Base-by-base conservation (phyloP, 1,140 invertebrate genomes). In the Charaxes varanes region DNA sequence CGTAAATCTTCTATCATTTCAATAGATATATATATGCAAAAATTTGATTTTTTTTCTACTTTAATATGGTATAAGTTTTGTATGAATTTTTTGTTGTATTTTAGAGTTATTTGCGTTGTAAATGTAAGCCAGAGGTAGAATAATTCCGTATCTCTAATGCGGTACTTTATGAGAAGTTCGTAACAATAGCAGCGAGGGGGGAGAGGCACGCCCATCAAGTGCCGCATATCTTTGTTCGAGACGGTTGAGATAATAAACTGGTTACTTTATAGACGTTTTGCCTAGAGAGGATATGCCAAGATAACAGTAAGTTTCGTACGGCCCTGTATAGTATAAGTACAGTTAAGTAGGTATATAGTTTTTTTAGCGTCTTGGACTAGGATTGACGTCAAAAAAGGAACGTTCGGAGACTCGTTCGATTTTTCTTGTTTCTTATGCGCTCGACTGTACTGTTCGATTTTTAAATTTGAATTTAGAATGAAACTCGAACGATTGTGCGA, bases 261-360 rank as follows among this genome's bases (percentile, higher is more conserved):
- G 35, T 12, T 70, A 74, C 81, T 85, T 85, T 82, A 74, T 83
- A 55, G 59, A 50, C 67, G 67, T 56, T 53, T 71, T 67, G 74
- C 76, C 78, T 84, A 81, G 76, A 83, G 81, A 84, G 79, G 80
- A 85, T 84, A 84, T 84, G 78, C 77, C 77, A 82, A 85, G 83
- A 85, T 85, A 85, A 85, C 83, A 84, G 83, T 84, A 84, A 84
- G 79, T 85, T 85, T 82, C 70, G 76, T 80, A 76, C 69, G 66
- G 56, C 62, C 60, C 67, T 76, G 44, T 61, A 53, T 54, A 59
- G 37, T 40, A 50, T 69, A 62, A 66, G 43, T 51, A 67, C 62
- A 61, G 62, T 50, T 58, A 55, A 36, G 36, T 70, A 70, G 53
- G 51, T 77, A 72, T 56, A 50, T 48, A 48, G 59, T 55, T 66